Evolutionary conservation across 2,797 vertebrate genomes (phyloP).

Genomic region (Crypturellus tataupa): DNA sequence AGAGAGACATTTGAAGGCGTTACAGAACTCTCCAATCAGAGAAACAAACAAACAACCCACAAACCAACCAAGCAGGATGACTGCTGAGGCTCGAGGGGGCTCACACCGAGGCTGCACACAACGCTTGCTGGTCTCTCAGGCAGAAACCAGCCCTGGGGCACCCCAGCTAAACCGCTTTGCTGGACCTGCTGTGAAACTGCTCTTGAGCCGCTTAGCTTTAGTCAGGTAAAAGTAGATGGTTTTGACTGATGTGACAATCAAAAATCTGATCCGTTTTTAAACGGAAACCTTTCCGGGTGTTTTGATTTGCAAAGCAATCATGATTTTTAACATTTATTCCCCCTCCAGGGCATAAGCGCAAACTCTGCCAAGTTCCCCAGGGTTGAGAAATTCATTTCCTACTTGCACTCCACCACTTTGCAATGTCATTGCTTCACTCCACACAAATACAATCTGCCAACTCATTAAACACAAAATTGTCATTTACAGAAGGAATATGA

Average conservation of each 20-base stretch:
- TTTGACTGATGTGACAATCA: not conserved
- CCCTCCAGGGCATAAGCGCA: not conserved
- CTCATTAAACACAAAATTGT: not conserved
- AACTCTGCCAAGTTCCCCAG: not conserved
- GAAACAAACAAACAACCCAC: not conserved
- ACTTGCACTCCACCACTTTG: not conserved
- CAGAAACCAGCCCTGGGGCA: accelerated
- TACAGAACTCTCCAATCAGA: not conserved
- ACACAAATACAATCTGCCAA: not conserved
- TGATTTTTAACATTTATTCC: not conserved
- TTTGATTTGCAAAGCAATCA: not conserved
- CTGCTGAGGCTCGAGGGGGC: not conserved
- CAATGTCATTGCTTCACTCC: accelerated
- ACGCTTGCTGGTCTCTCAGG: accelerated
- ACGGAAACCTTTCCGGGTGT: not conserved
- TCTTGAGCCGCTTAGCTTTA: not conserved
- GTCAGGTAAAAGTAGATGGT: not conserved
- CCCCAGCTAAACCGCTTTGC: not conserved
- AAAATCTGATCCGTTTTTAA: not conserved
- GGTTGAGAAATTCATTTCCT: not conserved
- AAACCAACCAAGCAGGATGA: not conserved
- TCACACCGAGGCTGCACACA: not conserved
- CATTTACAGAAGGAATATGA: not conserved
- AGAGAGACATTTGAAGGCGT: not conserved
- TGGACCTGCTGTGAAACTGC: not conserved